Percentiles rank a stretch among this genome's conserved stretches.
phyloP scores from a whole-genome alignment of 2,888 invertebrate genomes.

The Embidobia sp. region DNA sequence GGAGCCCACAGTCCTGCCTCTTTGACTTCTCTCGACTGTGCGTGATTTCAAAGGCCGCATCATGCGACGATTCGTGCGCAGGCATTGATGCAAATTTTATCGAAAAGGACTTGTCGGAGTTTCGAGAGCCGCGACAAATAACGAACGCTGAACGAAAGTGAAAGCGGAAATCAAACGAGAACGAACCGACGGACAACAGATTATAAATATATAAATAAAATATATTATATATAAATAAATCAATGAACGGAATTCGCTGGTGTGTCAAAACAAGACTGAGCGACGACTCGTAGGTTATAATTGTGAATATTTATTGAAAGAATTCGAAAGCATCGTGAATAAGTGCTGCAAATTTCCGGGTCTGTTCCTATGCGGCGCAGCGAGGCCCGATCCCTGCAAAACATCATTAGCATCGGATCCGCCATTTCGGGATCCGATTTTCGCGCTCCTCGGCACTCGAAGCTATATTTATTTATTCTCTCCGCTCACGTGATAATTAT shows the following conservation, averaged over 20 bases:
- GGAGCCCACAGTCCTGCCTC: slow-evolving; percentile 87
- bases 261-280: slow-evolving; percentile 57
- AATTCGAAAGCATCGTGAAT: slow-evolving; percentile 33
- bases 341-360: slow-evolving; percentile 56
- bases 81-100: slow-evolving; percentile 53
- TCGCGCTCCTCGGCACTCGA: too few relatives aligned
- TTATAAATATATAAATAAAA: slow-evolving; percentile 33
- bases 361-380: slow-evolving; percentile 59
- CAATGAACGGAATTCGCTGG: slow-evolving; percentile 16
- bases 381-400: neutral
- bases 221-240: slow-evolving; percentile 6
- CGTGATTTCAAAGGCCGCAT: slow-evolving; percentile 82
- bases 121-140: slow-evolving; percentile 32
- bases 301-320: slow-evolving; percentile 64
- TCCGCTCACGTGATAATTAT: too few relatives aligned
- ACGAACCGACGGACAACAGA: neutral
- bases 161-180: slow-evolving; percentile 24
- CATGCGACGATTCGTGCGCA: slow-evolving; percentile 56
- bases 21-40: slow-evolving; percentile 88
- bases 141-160: slow-evolving; percentile 34
- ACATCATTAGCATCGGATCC: too few relatives aligned
- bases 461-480: too few relatives aligned
- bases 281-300: slow-evolving; percentile 46
- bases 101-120: slow-evolving; percentile 27
- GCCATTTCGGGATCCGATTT: too few relatives aligned